Evolutionary conservation across 2,888 invertebrate genomes (phyloP).

Genomic region (Lissocephala sabroskyi): DNA sequence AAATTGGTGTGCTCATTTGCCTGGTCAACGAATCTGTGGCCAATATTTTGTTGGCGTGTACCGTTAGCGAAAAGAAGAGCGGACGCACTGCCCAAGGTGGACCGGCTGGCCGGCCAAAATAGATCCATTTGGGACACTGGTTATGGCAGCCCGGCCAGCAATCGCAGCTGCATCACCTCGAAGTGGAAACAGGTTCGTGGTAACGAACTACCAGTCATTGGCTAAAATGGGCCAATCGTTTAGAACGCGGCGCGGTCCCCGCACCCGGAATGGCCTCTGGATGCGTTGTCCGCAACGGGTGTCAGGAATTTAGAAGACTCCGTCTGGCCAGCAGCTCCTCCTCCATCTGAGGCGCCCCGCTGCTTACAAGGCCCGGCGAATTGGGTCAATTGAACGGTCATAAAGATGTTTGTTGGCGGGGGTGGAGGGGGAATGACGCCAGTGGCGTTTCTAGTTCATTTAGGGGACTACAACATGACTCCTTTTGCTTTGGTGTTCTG

Average conservation of each 20-base stretch:
- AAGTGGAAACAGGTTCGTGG: slow-evolving; percentile 49
- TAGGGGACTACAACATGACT: slow-evolving; percentile 25
- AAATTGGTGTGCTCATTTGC: slow-evolving; percentile 44
- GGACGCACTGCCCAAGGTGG: neutral
- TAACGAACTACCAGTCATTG: slow-evolving; percentile 24
- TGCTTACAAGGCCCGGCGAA: slow-evolving; percentile 9
- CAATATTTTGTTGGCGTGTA: slow-evolving; percentile 51
- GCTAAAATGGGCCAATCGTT: slow-evolving; percentile 50
- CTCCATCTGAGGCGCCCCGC: slow-evolving; percentile 11
- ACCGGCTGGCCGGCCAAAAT: slow-evolving; percentile 27
- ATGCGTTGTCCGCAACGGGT: neutral
- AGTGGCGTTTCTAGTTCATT: slow-evolving; percentile 10
- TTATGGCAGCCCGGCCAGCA: no score
- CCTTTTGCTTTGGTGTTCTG: no score
- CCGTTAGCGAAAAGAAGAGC: slow-evolving; percentile 41
- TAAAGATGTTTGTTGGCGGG: neutral
- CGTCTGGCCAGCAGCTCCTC: no score
- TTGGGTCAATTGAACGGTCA: slow-evolving; percentile 25
- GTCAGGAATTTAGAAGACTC: no score
- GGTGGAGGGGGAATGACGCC: neutral
- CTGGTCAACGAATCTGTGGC: slow-evolving; percentile 34
- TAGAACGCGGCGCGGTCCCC: slow-evolving; percentile 23
- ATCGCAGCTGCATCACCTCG: slow-evolving; percentile 10
- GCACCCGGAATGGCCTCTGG: no score
- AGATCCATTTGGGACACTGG: slow-evolving; percentile 41